Conservation (phyloP, 1,140 invertebrate genomes). For the Lordiphosa mommai region DNA sequence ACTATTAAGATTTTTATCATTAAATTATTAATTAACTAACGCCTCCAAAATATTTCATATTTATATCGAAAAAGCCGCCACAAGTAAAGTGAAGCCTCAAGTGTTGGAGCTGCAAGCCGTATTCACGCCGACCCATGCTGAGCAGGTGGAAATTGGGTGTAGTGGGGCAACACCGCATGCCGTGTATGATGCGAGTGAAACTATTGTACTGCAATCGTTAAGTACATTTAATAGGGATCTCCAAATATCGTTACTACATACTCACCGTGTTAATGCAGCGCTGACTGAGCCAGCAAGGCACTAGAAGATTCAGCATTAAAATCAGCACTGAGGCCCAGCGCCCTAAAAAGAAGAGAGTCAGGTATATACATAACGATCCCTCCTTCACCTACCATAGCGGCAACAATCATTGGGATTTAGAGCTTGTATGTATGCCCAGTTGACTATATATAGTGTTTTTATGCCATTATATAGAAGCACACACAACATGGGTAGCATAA, state of each 20-base stretch:
- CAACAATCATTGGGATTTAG: slow-evolving; percentile 25
- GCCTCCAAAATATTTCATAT: slow-evolving; percentile 49
- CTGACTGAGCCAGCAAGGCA: slow-evolving; percentile 39
- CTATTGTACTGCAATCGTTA: slow-evolving; percentile 32
- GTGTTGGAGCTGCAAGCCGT: slow-evolving; percentile 60
- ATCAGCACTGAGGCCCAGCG: slow-evolving; percentile 10
- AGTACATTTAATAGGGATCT: neutral
- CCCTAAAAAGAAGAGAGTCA: slow-evolving; percentile 6
- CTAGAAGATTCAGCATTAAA: slow-evolving; percentile 25
- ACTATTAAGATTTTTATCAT: neutral
- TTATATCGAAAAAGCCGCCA: slow-evolving; percentile 61
- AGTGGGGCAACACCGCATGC: slow-evolving; percentile 3
- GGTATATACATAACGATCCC: neutral
- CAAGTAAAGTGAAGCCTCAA: slow-evolving; percentile 52
- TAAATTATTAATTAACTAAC: slow-evolving; percentile 19
- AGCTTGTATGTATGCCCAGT: slow-evolving; percentile 49
- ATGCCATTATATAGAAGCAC: slow-evolving; percentile 43
- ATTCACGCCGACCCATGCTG: slow-evolving; percentile 49
- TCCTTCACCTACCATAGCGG: slow-evolving; percentile 17
- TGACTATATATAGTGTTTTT: slow-evolving; percentile 35
- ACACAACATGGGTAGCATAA: slow-evolving; percentile 28
- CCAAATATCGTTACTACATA: too few relatives aligned
- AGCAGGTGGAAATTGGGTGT: neutral
- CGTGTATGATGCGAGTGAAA: slow-evolving; percentile 29
- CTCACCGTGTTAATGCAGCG: slow-evolving; percentile 38